These are phyloP conservation scores for Mus minutoides DNA, from an alignment of 2,797 vertebrate species.

Conservation along the genomic window DNA sequence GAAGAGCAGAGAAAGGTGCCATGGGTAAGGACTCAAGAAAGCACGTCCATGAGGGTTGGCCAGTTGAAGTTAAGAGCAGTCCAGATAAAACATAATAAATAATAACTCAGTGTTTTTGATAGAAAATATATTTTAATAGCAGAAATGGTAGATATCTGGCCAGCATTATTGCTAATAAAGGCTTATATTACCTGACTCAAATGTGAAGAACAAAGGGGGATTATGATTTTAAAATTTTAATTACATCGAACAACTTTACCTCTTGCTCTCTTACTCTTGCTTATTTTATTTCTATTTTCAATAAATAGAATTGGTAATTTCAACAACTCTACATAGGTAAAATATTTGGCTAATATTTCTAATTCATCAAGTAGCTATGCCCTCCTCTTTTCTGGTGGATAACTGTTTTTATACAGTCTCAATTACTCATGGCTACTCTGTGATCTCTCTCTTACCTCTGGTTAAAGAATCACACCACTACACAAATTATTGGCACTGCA, in stretches of 20 bases:
- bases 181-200: background rate
- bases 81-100: background rate
- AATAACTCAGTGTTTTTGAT: background rate
- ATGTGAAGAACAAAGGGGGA: background rate
- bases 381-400: background rate
- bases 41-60: background rate
- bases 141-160: background rate
- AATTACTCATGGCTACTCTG: background rate
- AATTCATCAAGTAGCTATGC: background rate
- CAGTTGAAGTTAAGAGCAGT: background rate
- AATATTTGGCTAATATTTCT: background rate
- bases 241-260: background rate
- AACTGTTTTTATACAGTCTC: background rate
- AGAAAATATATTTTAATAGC: background rate
- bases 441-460: background rate
- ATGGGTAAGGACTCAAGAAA: background rate
- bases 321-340: background rate
- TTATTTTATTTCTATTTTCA: background rate
- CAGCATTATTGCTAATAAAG: background rate
- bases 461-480: background rate
- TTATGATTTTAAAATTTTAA: background rate
- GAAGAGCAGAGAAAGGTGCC: background rate
- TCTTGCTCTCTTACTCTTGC: background rate
- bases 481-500: fast-evolving
- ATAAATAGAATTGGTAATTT: background rate